Evolutionary conservation across 2,113 vertebrate genomes (phyloP).

Genomic region (Amia ocellicauda): DNA sequence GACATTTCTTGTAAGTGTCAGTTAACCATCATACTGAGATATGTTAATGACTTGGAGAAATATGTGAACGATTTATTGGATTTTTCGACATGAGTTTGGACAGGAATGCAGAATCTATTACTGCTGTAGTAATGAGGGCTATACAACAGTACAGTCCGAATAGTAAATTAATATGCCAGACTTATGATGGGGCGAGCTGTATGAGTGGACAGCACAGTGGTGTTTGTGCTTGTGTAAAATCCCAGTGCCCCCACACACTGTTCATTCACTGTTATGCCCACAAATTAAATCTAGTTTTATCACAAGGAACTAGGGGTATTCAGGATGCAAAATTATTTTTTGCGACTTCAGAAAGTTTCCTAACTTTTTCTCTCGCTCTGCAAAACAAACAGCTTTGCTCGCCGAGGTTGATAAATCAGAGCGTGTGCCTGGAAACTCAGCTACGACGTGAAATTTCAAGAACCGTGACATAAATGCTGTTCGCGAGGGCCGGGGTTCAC

Average conservation of each 20-base stretch:
- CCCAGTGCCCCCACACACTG: neutral
- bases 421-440: neutral
- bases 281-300: slow-evolving; percentile 6
- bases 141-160: neutral
- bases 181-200: slow-evolving; percentile 1
- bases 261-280: slow-evolving; percentile 4
- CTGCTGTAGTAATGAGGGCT: neutral
- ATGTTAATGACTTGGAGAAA: too few relatives aligned
- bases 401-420: neutral
- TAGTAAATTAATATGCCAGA: neutral
- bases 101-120: neutral
- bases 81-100: too few relatives aligned
- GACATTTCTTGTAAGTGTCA: slow-evolving; percentile 9
- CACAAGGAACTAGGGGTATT: neutral
- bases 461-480: too few relatives aligned
- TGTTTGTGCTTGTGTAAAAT: neutral
- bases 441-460: neutral
- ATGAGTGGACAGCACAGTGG: slow-evolving; percentile 6
- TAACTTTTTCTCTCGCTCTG: neutral
- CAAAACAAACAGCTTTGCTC: neutral
- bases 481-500: too few relatives aligned
- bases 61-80: too few relatives aligned
- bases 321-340: neutral
- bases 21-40: neutral
- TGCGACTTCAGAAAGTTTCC: neutral